Conservation (phyloP, 2,888 invertebrate species). For the Sympetrum striolatum region DNA sequence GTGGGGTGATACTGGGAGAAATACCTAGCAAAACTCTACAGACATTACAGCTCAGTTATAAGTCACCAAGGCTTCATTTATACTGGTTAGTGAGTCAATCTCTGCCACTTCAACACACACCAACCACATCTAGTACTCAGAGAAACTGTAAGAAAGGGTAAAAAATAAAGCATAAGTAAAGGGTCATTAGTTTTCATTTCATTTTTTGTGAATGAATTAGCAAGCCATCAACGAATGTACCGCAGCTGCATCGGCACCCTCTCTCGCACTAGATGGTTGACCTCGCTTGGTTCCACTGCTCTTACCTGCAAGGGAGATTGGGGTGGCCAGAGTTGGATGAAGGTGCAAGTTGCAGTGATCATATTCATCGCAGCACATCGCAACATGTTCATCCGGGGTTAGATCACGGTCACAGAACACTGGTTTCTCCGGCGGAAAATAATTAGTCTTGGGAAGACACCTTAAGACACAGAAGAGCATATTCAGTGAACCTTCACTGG, state of each 20-base stretch:
- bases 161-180: conserved; percentile 19
- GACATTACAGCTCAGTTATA: conserved; percentile 20
- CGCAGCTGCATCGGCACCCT: conserved; percentile 56
- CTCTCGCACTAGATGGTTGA: conserved; percentile 3
- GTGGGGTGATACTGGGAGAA: background rate
- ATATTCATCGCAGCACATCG: conserved; percentile 64
- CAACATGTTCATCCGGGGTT: conserved; percentile 57
- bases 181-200: conserved; percentile 44
- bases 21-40: conserved; percentile 36
- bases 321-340: conserved; percentile 58
- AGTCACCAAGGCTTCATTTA: conserved; percentile 37
- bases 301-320: conserved; percentile 56
- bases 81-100: conserved; percentile 42
- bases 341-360: conserved; percentile 67
- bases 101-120: conserved; percentile 42
- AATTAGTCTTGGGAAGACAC: conserved; percentile 62
- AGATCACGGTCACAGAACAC: conserved; percentile 58
- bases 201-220: conserved; percentile 41
- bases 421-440: conserved; percentile 70
- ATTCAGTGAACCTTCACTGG: background rate
- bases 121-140: conserved; percentile 41
- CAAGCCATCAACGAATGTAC: conserved; percentile 50
- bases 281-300: conserved; percentile 54
- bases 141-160: conserved; percentile 41
- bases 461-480: conserved; percentile 54